Evolutionary conservation across 2,797 vertebrate species (phyloP).

Genomic region (Xenops minutus): DNA sequence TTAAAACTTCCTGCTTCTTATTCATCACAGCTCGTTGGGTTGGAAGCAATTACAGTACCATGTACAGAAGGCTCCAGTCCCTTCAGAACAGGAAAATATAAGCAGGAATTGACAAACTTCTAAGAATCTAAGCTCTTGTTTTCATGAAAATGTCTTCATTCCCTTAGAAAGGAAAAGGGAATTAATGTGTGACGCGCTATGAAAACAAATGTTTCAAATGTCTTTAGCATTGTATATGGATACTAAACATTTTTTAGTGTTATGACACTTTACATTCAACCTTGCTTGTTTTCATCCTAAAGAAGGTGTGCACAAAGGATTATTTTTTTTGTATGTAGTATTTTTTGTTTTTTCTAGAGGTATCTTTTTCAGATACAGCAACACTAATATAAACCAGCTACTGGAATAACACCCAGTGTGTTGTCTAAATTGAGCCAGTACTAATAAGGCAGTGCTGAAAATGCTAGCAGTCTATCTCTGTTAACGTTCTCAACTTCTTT

Average conservation of each 20-base stretch:
- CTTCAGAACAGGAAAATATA: conserved; percentile 14
- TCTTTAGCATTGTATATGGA: background rate
- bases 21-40: conserved; percentile 37
- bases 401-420: background rate
- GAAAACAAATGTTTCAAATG: background rate
- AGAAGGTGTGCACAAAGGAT: background rate
- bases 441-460: background rate
- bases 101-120: conserved; percentile 26
- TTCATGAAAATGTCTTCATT: conserved; percentile 21
- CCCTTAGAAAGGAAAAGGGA: background rate
- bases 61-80: background rate
- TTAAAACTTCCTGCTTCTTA: conserved; percentile 55
- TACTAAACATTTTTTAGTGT: background rate
- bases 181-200: background rate
- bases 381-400: background rate
- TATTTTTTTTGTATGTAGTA: background rate
- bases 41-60: conserved; percentile 21
- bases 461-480: background rate
- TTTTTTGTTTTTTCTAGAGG: background rate
- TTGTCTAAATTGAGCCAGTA: background rate
- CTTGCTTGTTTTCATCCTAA: background rate
- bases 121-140: conserved; percentile 26
- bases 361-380: background rate
- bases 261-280: background rate
- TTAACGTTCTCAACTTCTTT: background rate